Percentiles rank a stretch among this genome's conserved stretches.
These are phyloP conservation scores for Procambarus virginalis DNA, from an alignment of 1,140 invertebrate species.

Conservation along the genomic window DNA sequence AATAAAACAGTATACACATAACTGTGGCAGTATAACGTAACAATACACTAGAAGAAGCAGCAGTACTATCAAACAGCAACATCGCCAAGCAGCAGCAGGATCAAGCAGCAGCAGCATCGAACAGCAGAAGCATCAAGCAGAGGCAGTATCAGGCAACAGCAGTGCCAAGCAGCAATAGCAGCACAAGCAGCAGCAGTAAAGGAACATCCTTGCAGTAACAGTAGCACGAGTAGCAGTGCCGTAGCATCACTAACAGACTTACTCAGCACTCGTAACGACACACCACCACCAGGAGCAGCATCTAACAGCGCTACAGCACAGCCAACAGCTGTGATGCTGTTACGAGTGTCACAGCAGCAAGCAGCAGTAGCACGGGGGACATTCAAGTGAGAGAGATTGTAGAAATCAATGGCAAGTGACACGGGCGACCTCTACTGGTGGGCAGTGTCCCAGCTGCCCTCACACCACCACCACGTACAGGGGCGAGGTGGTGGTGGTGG, in stretches of 20 bases:
- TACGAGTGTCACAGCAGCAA: not conserved
- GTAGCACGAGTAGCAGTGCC: no score
- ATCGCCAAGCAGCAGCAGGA: not conserved
- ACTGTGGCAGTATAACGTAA: not conserved
- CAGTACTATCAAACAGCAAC: not conserved
- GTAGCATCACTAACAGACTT: no score
- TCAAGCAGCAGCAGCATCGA: not conserved
- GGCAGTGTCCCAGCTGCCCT: not conserved
- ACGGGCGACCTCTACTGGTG: constrained; percentile 38
- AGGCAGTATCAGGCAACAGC: not conserved
- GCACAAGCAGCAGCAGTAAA: no score
- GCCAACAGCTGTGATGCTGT: no score
- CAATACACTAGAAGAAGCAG: not conserved
- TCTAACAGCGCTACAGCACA: no score
- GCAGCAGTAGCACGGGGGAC: constrained; percentile 11
- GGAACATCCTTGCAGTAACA: no score
- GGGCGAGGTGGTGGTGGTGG: not conserved
- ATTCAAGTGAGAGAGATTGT: constrained; percentile 46
- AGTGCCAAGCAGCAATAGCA: no score
- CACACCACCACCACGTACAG: constrained; percentile 1
- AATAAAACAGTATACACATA: not conserved
- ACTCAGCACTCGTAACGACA: no score
- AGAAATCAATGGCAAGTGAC: constrained; percentile 54
- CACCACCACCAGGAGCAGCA: no score
- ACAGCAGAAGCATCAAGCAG: not conserved